Evolutionary conservation across 2,113 vertebrate species (phyloP).

Genomic region (Zosterops lateralis): DNA sequence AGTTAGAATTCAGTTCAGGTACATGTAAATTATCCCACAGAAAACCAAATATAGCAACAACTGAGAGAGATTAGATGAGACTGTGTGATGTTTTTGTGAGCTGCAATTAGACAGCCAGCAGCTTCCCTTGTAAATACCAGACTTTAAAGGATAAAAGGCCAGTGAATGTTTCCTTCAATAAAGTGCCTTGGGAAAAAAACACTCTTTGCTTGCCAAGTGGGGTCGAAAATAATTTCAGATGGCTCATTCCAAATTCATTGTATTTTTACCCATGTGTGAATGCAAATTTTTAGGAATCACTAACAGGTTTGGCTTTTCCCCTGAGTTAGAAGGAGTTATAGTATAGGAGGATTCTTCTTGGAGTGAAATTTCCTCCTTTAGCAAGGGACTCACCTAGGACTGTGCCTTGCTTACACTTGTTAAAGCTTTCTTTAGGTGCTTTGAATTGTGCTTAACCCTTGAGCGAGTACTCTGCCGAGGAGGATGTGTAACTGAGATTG

Average conservation of each 20-base stretch:
- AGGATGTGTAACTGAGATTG: neutral
- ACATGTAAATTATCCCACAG: conserved; percentile 3
- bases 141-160: conserved; percentile 56
- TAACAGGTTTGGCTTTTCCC: neutral
- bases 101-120: conserved; percentile 62
- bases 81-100: conserved; percentile 41
- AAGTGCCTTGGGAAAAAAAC: conserved; percentile 15
- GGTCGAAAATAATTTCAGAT: neutral
- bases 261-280: neutral
- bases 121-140: conserved; percentile 61
- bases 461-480: neutral
- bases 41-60: conserved; percentile 52
- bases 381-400: neutral
- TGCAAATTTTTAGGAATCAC: neutral
- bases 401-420: neutral
- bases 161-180: conserved; percentile 34
- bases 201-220: conserved; percentile 2
- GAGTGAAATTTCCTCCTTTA: neutral
- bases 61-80: conserved; percentile 45
- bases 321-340: neutral
- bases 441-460: neutral
- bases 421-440: neutral
- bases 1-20: conserved; percentile 28
- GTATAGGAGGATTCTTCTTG: neutral
- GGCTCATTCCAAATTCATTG: neutral